Conservation (phyloP, 2,888 invertebrate genomes). For the Molorchus minor region DNA sequence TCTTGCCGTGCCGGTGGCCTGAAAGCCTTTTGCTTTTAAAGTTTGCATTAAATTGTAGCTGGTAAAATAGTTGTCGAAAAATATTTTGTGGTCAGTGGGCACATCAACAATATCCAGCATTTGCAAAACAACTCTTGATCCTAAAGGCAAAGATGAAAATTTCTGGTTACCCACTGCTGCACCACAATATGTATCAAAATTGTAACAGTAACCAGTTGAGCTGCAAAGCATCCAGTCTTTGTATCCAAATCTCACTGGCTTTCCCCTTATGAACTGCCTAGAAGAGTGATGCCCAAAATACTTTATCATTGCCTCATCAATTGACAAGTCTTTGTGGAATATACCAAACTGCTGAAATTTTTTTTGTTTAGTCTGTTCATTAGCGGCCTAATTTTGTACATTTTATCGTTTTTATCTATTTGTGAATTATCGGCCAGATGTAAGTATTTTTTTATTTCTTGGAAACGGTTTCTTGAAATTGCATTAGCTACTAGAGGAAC, state of each 20-base stretch:
- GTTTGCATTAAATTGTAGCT: constrained; percentile 27
- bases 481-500: neutral
- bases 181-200: constrained; percentile 43
- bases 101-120: constrained; percentile 29
- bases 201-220: too few relatives aligned
- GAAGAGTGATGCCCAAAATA: constrained; percentile 44
- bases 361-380: constrained; percentile 30
- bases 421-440: constrained; percentile 33
- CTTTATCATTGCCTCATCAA: constrained; percentile 47
- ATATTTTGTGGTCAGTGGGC: constrained; percentile 25
- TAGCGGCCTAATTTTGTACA: constrained; percentile 34
- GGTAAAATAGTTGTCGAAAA: constrained; percentile 26
- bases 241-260: constrained; percentile 49
- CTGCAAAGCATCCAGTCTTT: constrained; percentile 47
- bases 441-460: constrained; percentile 35
- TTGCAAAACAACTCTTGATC: constrained; percentile 39
- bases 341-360: constrained; percentile 31
- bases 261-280: too few relatives aligned
- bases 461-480: too few relatives aligned
- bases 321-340: constrained; percentile 41
- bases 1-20: constrained; percentile 20
- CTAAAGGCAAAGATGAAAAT: constrained; percentile 28
- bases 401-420: constrained; percentile 36
- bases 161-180: constrained; percentile 22
- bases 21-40: constrained; percentile 1